A percentile compares a stretch with the other conserved stretches of the same genome.
These are phyloP conservation scores for Blennius ocellaris DNA, from an alignment of 2,113 vertebrate species.

Conservation along the genomic window DNA sequence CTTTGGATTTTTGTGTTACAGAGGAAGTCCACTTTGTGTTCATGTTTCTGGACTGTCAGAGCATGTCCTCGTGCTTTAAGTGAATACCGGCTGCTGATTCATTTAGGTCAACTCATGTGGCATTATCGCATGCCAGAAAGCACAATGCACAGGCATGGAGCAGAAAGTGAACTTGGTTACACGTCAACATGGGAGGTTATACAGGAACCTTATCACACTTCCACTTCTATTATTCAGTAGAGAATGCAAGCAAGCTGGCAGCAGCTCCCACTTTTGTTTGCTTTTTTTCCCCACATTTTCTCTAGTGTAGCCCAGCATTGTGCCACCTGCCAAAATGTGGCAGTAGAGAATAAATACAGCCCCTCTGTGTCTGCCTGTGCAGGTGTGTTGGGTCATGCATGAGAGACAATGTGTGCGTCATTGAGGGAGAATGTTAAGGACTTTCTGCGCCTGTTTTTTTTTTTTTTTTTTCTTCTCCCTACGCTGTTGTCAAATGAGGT, in stretches of 20 bases:
- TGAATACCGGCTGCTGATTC: conserved; percentile 9
- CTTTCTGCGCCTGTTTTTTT: conserved; percentile 30
- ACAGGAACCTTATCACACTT: conserved; percentile 65
- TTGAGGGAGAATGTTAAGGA: conserved; percentile 30
- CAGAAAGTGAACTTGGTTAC: conserved; percentile 51
- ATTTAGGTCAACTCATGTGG: conserved; percentile 18
- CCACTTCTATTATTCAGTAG: conserved; percentile 65
- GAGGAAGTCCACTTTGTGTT: not conserved
- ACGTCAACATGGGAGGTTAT: conserved; percentile 57
- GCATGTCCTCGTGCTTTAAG: not conserved
- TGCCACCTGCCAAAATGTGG: conserved; percentile 73
- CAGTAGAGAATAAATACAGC: conserved; percentile 51
- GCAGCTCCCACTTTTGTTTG: conserved; percentile 64
- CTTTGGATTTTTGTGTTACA: not conserved
- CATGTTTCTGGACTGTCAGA: not conserved
- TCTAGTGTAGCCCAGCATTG: conserved; percentile 56
- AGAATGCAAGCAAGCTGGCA: conserved; percentile 67
- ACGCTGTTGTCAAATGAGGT: conserved; percentile 46
- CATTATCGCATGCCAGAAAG: conserved; percentile 28
- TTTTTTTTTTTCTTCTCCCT: no score
- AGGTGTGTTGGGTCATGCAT: conserved; percentile 30
- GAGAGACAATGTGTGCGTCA: conserved; percentile 33
- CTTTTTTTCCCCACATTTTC: conserved; percentile 43
- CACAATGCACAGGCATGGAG: conserved; percentile 40
- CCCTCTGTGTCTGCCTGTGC: conserved; percentile 10